Percentiles rank a stretch among this genome's conserved stretches.
Evolutionary conservation across 2,113 vertebrate genomes (phyloP).

Genomic region (Piaya cayana): DNA sequence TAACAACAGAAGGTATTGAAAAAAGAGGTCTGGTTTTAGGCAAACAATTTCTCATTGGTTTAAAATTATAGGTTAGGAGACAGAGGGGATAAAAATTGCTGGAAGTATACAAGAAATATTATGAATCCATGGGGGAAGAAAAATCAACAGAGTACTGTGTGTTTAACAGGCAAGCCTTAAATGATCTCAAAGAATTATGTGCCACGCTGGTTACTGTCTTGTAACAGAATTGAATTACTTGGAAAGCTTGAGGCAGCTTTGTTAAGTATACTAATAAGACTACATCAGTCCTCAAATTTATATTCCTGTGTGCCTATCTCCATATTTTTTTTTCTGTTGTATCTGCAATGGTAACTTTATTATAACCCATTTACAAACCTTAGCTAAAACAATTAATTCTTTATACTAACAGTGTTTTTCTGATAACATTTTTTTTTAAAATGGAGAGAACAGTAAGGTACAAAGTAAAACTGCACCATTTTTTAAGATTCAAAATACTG

Average conservation of each 20-base stretch:
- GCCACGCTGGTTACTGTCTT: not conserved
- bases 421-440: not conserved
- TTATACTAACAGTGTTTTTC: not conserved
- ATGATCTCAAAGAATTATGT: constrained; percentile 15
- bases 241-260: not conserved
- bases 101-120: constrained; percentile 2
- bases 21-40: constrained; percentile 38
- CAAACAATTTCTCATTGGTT: constrained; percentile 14
- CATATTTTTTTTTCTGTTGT: not conserved
- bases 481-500: not conserved
- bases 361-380: not conserved
- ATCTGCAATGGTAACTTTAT: not conserved
- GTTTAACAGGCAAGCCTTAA: constrained; percentile 10
- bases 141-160: not conserved
- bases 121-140: not conserved
- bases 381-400: not conserved
- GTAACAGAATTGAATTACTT: not conserved
- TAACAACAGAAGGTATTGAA: constrained; percentile 61
- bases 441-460: not conserved
- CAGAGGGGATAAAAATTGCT: not conserved
- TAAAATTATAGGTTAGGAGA: not conserved
- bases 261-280: not conserved
- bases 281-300: not conserved
- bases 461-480: not conserved
- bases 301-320: not conserved